Percentiles rank a stretch among this genome's conserved stretches.
These are phyloP conservation scores for Nycteola revayana DNA, from an alignment of 2,888 invertebrate genomes.

Conservation along the genomic window DNA sequence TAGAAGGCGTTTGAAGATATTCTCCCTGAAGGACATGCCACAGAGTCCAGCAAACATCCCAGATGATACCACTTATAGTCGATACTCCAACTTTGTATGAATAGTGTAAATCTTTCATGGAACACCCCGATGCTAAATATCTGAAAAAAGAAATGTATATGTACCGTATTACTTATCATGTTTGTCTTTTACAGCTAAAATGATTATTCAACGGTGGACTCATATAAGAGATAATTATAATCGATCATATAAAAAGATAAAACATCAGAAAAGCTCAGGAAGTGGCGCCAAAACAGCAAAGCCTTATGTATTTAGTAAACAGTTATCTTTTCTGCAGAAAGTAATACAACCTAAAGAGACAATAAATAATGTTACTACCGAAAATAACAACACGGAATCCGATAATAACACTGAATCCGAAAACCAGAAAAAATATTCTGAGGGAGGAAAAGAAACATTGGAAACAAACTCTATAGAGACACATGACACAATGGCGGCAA, in stretches of 20 bases:
- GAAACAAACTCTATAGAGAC: constrained; percentile 13
- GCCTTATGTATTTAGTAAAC: constrained; percentile 28
- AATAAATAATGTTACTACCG: constrained; percentile 4
- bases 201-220: constrained; percentile 28
- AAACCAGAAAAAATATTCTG: constrained; percentile 17
- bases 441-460: constrained; percentile 15
- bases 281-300: constrained; percentile 27
- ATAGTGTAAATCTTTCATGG: constrained; percentile 30
- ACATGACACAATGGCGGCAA: constrained; percentile 12
- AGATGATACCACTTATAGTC: constrained; percentile 31
- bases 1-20: constrained; percentile 12
- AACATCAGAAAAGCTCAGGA: constrained; percentile 26
- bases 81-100: constrained; percentile 31
- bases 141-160: constrained; percentile 16
- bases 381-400: constrained; percentile 15
- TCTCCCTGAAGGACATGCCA: constrained; percentile 27
- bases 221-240: constrained; percentile 36
- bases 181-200: constrained; percentile 14
- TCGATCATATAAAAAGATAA: constrained; percentile 30
- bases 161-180: constrained; percentile 4
- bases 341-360: constrained; percentile 20
- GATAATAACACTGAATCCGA: constrained; percentile 10
- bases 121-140: constrained; percentile 27
- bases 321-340: constrained; percentile 30
- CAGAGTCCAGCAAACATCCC: constrained; percentile 25